Evolutionary conservation across 2,113 vertebrate genomes (phyloP).

Genomic region (Sinocyclocheilus maitianheensis): DNA sequence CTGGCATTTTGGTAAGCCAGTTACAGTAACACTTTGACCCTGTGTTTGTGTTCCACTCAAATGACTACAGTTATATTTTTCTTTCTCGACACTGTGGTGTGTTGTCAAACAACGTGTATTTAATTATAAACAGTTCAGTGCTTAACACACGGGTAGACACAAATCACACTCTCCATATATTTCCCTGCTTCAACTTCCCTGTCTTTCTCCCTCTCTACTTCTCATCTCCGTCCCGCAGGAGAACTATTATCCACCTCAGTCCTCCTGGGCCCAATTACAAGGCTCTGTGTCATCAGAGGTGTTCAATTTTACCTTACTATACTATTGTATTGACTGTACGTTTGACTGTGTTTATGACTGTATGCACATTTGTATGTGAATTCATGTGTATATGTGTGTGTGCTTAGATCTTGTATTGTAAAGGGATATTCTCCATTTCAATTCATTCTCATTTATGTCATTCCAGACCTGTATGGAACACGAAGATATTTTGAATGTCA

Average conservation of each 20-base stretch:
- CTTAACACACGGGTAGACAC: conserved; percentile 59
- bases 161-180: conserved; percentile 46
- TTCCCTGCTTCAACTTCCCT: conserved; percentile 42
- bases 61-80: conserved; percentile 35
- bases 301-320: conserved; percentile 35
- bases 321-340: conserved; percentile 41
- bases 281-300: conserved; percentile 49
- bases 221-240: conserved; percentile 46
- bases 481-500: not conserved
- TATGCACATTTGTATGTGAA: conserved; percentile 9
- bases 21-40: conserved; percentile 51
- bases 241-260: conserved; percentile 51
- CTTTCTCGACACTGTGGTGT: conserved; percentile 31
- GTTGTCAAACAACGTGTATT: conserved; percentile 60
- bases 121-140: conserved; percentile 59
- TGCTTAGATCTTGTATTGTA: not conserved
- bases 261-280: conserved; percentile 60
- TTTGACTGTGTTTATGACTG: conserved; percentile 1
- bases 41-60: not conserved
- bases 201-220: conserved; percentile 48
- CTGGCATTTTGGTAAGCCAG: conserved; percentile 39
- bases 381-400: not conserved
- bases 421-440: not conserved
- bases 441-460: not conserved
- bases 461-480: not conserved